Evolutionary conservation across 2,113 vertebrate genomes (phyloP).

Genomic region (Propithecus coquereli): DNA sequence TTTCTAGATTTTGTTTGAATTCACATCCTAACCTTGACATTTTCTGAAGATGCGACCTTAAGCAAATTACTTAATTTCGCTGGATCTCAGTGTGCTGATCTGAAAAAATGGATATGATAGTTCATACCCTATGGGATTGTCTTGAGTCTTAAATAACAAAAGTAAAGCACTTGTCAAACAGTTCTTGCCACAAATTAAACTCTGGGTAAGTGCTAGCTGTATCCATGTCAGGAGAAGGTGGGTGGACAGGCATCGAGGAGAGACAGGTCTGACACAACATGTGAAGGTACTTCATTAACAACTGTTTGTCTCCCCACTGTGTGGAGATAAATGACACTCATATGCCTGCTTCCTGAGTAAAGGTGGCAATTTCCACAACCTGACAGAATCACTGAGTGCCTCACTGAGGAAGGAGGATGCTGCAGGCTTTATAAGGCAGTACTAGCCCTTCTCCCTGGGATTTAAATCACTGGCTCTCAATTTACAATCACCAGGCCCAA

Average conservation of each 20-base stretch:
- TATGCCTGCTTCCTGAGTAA: background rate
- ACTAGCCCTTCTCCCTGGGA: background rate
- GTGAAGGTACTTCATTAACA: background rate
- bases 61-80: background rate
- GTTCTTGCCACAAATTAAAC: background rate
- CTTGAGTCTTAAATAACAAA: background rate
- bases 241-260: accelerated
- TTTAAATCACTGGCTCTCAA: background rate
- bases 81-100: background rate
- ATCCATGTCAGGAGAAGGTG: background rate
- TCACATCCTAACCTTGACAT: background rate
- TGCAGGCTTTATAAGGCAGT: background rate
- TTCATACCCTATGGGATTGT: background rate
- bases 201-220: background rate
- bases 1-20: background rate
- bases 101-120: background rate
- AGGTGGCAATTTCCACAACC: background rate
- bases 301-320: background rate
- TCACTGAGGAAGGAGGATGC: background rate
- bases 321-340: background rate
- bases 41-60: background rate
- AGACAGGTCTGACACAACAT: background rate
- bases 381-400: no score
- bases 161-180: background rate
- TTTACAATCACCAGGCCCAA: accelerated